phyloP scores from a whole-genome alignment of 1,140 invertebrate genomes.

The Drosophila mojavensis region DNA sequence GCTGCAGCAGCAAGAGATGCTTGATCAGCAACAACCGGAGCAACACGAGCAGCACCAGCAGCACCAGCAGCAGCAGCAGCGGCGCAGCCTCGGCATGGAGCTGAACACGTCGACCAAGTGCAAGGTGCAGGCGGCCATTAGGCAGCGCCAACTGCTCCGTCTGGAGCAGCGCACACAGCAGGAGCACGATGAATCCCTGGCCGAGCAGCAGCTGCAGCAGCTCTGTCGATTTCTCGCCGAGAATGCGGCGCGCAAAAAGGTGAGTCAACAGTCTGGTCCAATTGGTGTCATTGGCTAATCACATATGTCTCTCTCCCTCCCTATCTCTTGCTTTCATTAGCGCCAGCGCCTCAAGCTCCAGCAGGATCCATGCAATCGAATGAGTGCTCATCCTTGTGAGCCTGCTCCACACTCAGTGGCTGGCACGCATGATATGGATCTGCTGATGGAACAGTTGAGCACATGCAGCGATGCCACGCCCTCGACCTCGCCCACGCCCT shows the following conservation, averaged over 20 bases:
- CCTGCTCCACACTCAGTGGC: slow-evolving; percentile 11
- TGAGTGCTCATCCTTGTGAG: neutral
- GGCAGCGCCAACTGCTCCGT: slow-evolving; percentile 58
- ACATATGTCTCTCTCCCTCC: too few relatives aligned
- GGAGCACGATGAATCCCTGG: slow-evolving; percentile 10
- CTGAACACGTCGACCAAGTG: slow-evolving; percentile 59
- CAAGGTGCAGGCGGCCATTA: slow-evolving; percentile 67
- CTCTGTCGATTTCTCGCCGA: slow-evolving; percentile 75
- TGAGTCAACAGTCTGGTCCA: slow-evolving; percentile 1
- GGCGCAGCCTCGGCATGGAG: slow-evolving; percentile 51
- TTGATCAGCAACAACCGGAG: slow-evolving; percentile 28
- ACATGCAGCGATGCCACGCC: slow-evolving; percentile 3
- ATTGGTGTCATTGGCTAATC: slow-evolving; percentile 1
- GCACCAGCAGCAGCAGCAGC: slow-evolving; percentile 34
- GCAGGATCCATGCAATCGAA: slow-evolving; percentile 5
- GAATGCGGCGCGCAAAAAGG: slow-evolving; percentile 70
- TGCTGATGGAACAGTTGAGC: slow-evolving; percentile 63
- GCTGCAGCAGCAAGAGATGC: slow-evolving; percentile 39
- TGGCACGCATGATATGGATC: slow-evolving; percentile 52
- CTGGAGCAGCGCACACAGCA: slow-evolving; percentile 29
- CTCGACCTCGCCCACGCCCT: neutral
- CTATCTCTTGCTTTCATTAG: slow-evolving; percentile 11
- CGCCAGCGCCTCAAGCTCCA: slow-evolving; percentile 53
- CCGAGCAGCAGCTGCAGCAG: slow-evolving; percentile 70
- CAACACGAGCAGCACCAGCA: slow-evolving; percentile 47